Percentiles rank a stretch among this genome's conserved stretches.
These are phyloP conservation scores for Etheostoma cragini DNA, from an alignment of 2,113 vertebrate species.

Conservation along the genomic window DNA sequence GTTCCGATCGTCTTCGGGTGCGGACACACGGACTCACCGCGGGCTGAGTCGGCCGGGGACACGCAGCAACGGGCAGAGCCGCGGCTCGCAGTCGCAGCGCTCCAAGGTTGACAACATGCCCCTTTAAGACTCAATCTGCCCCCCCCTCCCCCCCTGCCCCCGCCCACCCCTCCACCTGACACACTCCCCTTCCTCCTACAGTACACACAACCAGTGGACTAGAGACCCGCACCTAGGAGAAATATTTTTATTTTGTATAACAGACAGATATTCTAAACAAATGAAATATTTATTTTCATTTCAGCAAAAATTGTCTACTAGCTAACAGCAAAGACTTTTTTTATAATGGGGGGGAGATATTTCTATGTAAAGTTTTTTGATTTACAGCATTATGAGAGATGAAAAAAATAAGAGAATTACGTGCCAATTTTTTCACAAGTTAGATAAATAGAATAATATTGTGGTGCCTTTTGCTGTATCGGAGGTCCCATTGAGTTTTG, in stretches of 20 bases:
- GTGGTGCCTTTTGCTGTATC: conserved; percentile 99
- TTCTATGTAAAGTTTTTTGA: conserved; percentile 99
- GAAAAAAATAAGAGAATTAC: conserved; percentile 90
- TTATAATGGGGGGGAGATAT: conserved; percentile 97
- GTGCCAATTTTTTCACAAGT: conserved; percentile 99
- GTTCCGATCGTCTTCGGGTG: conserved; percentile 83
- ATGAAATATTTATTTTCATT: conserved; percentile 99
- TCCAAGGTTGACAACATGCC: conserved; percentile 91
- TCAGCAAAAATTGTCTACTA: conserved; percentile 99
- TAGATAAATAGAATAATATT: conserved; percentile 97
- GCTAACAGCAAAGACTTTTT: conserved; percentile 99
- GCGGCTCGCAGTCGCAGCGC: conserved; percentile 84
- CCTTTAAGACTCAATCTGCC: conserved; percentile 86
- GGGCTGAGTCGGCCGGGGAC: conserved; percentile 86
- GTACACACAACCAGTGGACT: conserved; percentile 81
- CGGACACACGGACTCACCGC: conserved; percentile 93
- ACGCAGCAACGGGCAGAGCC: conserved; percentile 87
- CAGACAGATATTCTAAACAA: conserved; percentile 98
- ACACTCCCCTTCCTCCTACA: conserved; percentile 66
- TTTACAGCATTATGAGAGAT: conserved; percentile 94
- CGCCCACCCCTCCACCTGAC: conserved; percentile 61
- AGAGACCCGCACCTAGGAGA: conserved; percentile 89
- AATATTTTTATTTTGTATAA: conserved; percentile 99
- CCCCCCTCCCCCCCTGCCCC: conserved; percentile 29
- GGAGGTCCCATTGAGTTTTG: conserved; percentile 93